A percentile compares a stretch with the other conserved stretches of the same genome.
These are phyloP conservation scores for Troides aeacus DNA, from an alignment of 2,888 invertebrate species.

Conservation along the genomic window DNA sequence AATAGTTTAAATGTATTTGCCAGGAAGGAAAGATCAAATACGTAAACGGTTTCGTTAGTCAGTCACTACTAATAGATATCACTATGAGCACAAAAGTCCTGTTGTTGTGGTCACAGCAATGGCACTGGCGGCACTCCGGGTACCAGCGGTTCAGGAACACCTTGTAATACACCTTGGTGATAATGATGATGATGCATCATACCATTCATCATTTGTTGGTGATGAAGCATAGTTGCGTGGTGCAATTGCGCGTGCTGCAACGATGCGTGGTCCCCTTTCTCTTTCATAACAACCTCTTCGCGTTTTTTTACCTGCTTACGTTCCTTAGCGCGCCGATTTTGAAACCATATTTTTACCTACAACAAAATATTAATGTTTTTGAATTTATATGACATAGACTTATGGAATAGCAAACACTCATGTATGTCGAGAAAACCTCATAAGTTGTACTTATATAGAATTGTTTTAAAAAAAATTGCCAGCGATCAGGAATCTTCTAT, in stretches of 20 bases:
- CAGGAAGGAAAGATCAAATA: conserved; percentile 28
- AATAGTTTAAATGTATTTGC: conserved; percentile 37
- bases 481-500: no score
- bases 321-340: conserved; percentile 96
- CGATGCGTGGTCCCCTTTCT: conserved; percentile 77
- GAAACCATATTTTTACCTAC: conserved; percentile 91
- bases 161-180: conserved; percentile 74
- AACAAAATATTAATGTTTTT: conserved; percentile 16
- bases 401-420: no score
- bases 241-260: conserved; percentile 76
- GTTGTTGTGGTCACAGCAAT: conserved; percentile 74
- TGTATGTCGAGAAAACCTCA: no score
- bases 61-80: conserved; percentile 37
- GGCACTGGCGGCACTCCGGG: conserved; percentile 71
- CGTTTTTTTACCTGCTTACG: conserved; percentile 93
- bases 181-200: conserved; percentile 78
- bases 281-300: conserved; percentile 84
- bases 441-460: no score
- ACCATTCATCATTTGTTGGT: conserved; percentile 78
- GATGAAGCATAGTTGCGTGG: conserved; percentile 76
- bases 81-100: conserved; percentile 38
- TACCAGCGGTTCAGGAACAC: conserved; percentile 69
- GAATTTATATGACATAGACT: background rate
- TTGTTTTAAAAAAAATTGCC: no score
- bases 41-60: conserved; percentile 30